phyloP scores from a whole-genome alignment of 2,797 vertebrate genomes.

The Allobates femoralis region DNA sequence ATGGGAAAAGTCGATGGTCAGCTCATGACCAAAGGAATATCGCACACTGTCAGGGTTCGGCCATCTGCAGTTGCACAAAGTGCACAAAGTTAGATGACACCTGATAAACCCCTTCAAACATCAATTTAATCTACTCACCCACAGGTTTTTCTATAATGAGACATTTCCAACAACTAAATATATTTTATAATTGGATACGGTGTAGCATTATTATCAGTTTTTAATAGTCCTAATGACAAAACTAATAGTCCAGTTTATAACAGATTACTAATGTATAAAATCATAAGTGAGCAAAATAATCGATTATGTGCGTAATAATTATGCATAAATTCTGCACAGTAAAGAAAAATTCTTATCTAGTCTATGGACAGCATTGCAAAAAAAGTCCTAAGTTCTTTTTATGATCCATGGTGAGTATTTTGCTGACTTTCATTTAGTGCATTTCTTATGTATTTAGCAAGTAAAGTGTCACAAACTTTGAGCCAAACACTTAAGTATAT shows the following conservation, averaged over 20 bases:
- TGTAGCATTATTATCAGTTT: neutral
- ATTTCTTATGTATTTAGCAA: conserved; percentile 42
- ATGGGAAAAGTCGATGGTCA: too few relatives aligned
- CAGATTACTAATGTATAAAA: neutral
- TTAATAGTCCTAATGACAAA: neutral
- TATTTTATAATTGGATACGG: neutral
- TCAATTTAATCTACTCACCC: too few relatives aligned
- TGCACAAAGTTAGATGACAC: too few relatives aligned
- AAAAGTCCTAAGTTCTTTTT: neutral
- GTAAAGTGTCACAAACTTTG: conserved; percentile 46
- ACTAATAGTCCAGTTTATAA: neutral
- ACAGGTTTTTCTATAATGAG: too few relatives aligned
- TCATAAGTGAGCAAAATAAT: neutral
- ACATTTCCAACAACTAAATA: too few relatives aligned
- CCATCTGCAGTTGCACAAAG: too few relatives aligned
- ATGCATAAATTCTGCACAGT: neutral
- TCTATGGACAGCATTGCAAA: neutral
- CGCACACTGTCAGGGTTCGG: too few relatives aligned
- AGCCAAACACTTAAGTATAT: conserved; percentile 43
- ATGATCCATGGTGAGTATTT: neutral
- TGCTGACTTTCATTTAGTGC: conserved; percentile 17
- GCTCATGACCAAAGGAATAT: too few relatives aligned
- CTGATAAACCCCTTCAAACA: too few relatives aligned
- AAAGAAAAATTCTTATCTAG: neutral
- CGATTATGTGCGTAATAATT: neutral